A percentile compares a stretch with the other conserved stretches of the same genome.
Conservation (phyloP, 2,113 vertebrate genomes). For the Pungitius pungitius region DNA sequence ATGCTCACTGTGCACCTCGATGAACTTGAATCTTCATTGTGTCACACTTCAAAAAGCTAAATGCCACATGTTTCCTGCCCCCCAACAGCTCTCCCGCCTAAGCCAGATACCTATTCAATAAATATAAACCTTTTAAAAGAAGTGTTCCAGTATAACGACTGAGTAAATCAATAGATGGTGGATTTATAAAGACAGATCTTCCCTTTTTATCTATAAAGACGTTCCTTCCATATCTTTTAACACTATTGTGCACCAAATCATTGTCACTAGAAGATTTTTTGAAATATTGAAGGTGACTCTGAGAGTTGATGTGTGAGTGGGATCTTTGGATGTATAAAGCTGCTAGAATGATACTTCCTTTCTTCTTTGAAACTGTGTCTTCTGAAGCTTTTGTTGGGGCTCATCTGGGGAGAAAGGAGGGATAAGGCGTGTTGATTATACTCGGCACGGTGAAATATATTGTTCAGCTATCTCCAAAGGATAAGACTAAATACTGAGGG, state of each 20-base stretch:
- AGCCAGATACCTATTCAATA: conserved; percentile 42
- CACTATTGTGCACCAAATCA: conserved; percentile 45
- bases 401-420: conserved; percentile 33
- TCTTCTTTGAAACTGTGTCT: conserved; percentile 67
- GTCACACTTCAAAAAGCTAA: conserved; percentile 13
- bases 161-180: conserved; percentile 40
- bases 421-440: conserved; percentile 46
- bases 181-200: conserved; percentile 54
- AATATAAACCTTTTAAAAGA: conserved; percentile 41
- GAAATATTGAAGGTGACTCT: conserved; percentile 72
- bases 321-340: conserved; percentile 68
- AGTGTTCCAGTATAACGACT: conserved; percentile 64
- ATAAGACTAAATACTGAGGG: conserved; percentile 38
- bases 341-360: conserved; percentile 57
- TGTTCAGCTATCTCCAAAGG: conserved; percentile 37
- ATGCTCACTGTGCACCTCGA: conserved; percentile 27
- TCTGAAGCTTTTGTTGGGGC: conserved; percentile 56
- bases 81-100: conserved; percentile 15
- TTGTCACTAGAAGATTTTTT: conserved; percentile 47
- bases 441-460: conserved; percentile 19
- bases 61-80: conserved; percentile 28
- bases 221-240: conserved; percentile 21
- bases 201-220: conserved; percentile 51
- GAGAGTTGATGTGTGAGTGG: conserved; percentile 70
- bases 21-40: conserved; percentile 33